Evolutionary conservation across 1,140 invertebrate genomes (phyloP).

Genomic region (Fopius arisanus): DNA sequence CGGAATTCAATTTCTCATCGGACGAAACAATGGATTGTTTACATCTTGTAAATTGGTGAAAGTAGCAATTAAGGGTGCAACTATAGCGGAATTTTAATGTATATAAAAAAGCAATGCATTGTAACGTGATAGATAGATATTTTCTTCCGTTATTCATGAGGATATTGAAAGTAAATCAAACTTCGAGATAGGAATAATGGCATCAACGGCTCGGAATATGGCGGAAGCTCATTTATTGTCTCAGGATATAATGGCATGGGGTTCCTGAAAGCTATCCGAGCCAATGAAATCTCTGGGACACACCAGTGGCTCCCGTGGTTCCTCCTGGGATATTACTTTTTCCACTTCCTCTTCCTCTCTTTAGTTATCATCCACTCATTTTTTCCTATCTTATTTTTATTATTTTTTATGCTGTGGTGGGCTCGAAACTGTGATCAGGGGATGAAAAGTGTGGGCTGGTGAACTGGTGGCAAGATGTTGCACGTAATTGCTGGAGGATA

Average conservation of each 20-base stretch:
- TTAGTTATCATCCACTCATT: neutral
- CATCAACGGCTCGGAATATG: conserved; percentile 13
- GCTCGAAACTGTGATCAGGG: neutral
- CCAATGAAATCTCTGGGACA: neutral
- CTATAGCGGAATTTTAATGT: too few relatives aligned
- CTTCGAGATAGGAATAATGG: conserved; percentile 11
- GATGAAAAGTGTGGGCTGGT: neutral
- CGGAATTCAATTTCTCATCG: too few relatives aligned
- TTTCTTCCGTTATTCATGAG: neutral
- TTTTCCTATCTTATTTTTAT: neutral
- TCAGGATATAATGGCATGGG: neutral
- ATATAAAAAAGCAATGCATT: neutral
- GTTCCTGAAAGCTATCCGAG: neutral
- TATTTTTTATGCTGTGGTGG: conserved; percentile 4
- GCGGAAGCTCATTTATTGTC: conserved; percentile 29
- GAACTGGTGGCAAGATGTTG: conserved; percentile 24
- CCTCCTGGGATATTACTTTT: neutral
- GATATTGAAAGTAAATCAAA: conserved; percentile 32
- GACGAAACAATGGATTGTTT: too few relatives aligned
- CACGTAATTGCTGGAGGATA: conserved; percentile 29
- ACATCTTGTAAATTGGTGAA: too few relatives aligned
- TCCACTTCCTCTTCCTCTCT: neutral
- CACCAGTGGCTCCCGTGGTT: neutral
- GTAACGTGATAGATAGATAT: neutral
- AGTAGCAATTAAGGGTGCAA: too few relatives aligned